A percentile compares a stretch with the other conserved stretches of the same genome.
phyloP scores from a whole-genome alignment of 2,797 vertebrate species.

The Pygocentrus nattereri region DNA sequence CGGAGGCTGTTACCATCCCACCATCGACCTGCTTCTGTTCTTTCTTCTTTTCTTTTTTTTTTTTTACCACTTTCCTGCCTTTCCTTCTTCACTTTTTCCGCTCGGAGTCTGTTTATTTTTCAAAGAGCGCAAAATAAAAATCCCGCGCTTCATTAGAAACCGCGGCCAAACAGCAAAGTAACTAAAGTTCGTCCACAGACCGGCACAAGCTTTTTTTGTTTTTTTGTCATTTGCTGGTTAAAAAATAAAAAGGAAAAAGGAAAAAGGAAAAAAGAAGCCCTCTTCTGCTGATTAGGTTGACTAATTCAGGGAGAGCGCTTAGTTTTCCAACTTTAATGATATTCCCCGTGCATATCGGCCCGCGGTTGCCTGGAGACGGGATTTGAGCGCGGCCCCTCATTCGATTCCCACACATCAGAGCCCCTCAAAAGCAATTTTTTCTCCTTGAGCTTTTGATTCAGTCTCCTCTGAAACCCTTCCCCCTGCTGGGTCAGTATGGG shows the following conservation, averaged over 20 bases:
- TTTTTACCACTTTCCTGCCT: constrained; percentile 16
- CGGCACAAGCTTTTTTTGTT: too few species aligned
- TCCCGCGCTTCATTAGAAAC: too few species aligned
- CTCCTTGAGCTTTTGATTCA: constrained; percentile 97
- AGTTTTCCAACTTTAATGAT: constrained; percentile 98
- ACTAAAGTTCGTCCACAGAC: too few species aligned
- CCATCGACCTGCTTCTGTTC: constrained; percentile 85
- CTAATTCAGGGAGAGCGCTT: constrained; percentile 90
- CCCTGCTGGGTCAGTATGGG: constrained; percentile 96
- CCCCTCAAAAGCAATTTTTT: constrained; percentile 97
- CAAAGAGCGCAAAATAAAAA: too few species aligned
- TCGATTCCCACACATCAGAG: constrained; percentile 99
- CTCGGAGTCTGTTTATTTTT: background rate
- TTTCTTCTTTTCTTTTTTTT: constrained; percentile 28
- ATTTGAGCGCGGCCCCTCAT: constrained; percentile 99
- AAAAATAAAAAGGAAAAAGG: constrained; percentile 32
- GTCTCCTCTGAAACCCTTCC: constrained; percentile 97
- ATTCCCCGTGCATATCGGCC: constrained; percentile 95
- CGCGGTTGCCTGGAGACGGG: constrained; percentile 97
- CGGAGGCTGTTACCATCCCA: constrained; percentile 89
- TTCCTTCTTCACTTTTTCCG: constrained; percentile 36
- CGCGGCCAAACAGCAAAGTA: too few species aligned
- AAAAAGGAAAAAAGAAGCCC: background rate
- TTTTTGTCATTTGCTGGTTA: too few species aligned
- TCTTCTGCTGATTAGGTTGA: constrained; percentile 81